These are phyloP conservation scores for Loxodonta africana DNA, from an alignment of 2,113 vertebrate genomes.

Conservation along the genomic window DNA sequence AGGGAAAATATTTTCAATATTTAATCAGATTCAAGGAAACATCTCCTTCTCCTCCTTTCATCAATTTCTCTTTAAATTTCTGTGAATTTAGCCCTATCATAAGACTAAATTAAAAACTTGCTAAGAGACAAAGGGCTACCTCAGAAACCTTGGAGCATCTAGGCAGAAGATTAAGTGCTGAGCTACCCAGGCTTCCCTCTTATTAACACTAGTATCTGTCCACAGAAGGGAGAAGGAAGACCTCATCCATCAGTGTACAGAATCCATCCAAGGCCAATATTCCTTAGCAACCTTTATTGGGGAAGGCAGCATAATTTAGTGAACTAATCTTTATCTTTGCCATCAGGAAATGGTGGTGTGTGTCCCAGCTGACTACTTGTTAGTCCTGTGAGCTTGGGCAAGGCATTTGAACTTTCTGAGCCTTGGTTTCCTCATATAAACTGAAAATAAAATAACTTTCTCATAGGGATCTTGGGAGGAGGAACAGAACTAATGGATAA, in stretches of 20 bases:
- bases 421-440: not conserved
- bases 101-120: conserved; percentile 49
- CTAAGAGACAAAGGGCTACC: not conserved
- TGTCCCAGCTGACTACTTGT: not conserved
- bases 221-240: not conserved
- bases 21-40: not conserved
- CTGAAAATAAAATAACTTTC: conserved; percentile 1
- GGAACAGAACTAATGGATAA: not conserved
- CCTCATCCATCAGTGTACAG: not conserved
- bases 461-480: not conserved
- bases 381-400: not conserved
- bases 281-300: not conserved
- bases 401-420: not conserved
- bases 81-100: not conserved
- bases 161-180: not conserved
- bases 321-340: not conserved
- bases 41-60: not conserved
- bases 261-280: not conserved
- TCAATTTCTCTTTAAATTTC: conserved; percentile 30
- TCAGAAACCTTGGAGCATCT: not conserved
- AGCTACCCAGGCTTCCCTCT: not conserved
- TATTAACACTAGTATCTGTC: not conserved
- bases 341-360: not conserved
- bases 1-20: not conserved
- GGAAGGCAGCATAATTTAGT: not conserved